phyloP scores from a whole-genome alignment of 2,113 vertebrate species.

The Anarhynchus alexandrinus region DNA sequence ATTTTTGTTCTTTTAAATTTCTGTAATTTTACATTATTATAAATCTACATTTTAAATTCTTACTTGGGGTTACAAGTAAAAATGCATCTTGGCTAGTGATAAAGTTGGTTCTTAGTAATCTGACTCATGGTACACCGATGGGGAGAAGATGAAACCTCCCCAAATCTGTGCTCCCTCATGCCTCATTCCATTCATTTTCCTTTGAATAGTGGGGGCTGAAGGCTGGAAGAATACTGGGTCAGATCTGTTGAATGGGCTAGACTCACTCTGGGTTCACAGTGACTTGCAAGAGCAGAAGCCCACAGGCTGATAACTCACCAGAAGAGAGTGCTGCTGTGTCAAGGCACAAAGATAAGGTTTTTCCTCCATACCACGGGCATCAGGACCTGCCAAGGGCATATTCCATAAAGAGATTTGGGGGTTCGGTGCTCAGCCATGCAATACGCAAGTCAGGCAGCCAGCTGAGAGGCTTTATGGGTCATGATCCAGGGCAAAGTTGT shows the following conservation, averaged over 20 bases:
- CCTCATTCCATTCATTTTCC: background rate
- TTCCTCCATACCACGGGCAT: background rate
- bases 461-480: background rate
- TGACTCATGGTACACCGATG: rapidly evolving
- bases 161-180: background rate
- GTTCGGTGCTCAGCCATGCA: background rate
- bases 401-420: background rate
- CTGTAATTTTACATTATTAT: background rate
- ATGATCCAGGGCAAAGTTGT: background rate
- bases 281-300: background rate
- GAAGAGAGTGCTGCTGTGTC: background rate
- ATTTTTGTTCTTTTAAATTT: background rate
- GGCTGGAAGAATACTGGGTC: background rate
- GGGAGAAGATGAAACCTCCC: background rate
- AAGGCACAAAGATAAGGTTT: background rate
- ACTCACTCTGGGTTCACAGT: background rate
- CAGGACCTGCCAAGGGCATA: background rate
- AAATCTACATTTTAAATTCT: background rate
- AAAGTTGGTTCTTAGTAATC: background rate
- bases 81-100: background rate
- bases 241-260: background rate
- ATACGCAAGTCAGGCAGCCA: background rate
- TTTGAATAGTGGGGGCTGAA: background rate
- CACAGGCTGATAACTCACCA: background rate
- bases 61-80: background rate